Conservation (phyloP, 2,113 vertebrate genomes). For the Nettapus auritus region DNA sequence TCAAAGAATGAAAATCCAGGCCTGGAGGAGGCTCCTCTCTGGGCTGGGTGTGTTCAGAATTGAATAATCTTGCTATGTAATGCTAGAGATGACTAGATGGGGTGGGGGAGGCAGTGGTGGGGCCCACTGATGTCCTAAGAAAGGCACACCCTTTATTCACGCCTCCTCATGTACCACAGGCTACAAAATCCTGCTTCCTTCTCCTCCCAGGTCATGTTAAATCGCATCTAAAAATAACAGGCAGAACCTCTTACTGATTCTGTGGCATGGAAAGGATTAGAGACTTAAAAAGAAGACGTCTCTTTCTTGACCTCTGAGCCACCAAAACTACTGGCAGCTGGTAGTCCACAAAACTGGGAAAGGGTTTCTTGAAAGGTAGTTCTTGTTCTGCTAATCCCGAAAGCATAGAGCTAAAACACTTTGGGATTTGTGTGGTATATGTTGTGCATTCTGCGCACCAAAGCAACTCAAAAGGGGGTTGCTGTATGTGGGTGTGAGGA, state of each 20-base stretch:
- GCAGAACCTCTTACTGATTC: slow-evolving; percentile 11
- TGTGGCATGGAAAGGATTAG: slow-evolving; percentile 13
- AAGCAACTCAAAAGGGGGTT: background rate
- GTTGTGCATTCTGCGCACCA: background rate
- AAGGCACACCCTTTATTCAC: slow-evolving; percentile 59
- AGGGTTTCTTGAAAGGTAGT: background rate
- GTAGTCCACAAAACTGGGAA: background rate
- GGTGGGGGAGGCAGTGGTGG: slow-evolving; percentile 58
- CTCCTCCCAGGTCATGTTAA: slow-evolving; percentile 39
- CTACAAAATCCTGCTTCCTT: slow-evolving; percentile 69
- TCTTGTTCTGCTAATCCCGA: background rate
- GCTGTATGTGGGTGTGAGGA: background rate
- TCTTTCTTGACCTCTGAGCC: background rate
- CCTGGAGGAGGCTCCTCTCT: slow-evolving; percentile 54
- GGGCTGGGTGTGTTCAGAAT: slow-evolving; percentile 60
- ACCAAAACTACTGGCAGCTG: background rate
- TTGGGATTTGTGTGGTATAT: background rate
- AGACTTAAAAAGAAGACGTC: background rate
- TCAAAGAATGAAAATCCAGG: slow-evolving; percentile 57
- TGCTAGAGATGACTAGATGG: slow-evolving; percentile 61
- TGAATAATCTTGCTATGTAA: slow-evolving; percentile 68
- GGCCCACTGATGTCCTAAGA: slow-evolving; percentile 40
- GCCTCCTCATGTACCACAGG: slow-evolving; percentile 63
- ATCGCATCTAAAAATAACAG: slow-evolving; percentile 63
- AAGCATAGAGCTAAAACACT: background rate